Evolutionary conservation across 2,888 invertebrate genomes (phyloP).

Genomic region (Herminia tarsipennalis): DNA sequence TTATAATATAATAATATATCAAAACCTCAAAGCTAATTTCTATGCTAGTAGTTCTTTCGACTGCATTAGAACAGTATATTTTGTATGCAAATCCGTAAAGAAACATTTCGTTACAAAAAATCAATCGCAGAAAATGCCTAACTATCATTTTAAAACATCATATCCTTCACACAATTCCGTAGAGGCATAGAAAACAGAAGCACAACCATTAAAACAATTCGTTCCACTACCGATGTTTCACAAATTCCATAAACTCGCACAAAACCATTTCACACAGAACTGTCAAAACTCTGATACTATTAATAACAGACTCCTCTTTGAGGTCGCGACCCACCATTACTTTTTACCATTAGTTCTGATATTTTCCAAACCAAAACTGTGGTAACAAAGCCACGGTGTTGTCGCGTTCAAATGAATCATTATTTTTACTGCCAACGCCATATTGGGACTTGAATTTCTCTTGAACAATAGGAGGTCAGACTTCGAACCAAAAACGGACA

Average conservation of each 20-base stretch:
- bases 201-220: conserved; percentile 10
- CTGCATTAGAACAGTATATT: too few species aligned
- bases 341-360: conserved; percentile 17
- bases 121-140: conserved; percentile 9
- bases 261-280: conserved; percentile 9
- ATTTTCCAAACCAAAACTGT: conserved; percentile 35
- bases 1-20: too few species aligned
- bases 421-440: conserved; percentile 43
- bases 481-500: conserved; percentile 31
- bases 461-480: conserved; percentile 38
- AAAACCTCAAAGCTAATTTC: too few species aligned
- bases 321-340: conserved; percentile 26
- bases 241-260: not conserved
- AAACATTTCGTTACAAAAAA: too few species aligned
- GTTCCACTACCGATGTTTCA: conserved; percentile 12
- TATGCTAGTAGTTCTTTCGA: too few species aligned
- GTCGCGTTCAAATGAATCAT: conserved; percentile 40
- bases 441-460: conserved; percentile 44
- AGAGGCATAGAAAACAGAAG: conserved; percentile 4
- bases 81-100: too few species aligned
- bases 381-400: conserved; percentile 37
- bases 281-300: conserved; percentile 18
- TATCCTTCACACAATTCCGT: not conserved
- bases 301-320: conserved; percentile 25
- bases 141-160: not conserved